These are phyloP conservation scores for Malacoctenus gilli DNA, from an alignment of 2,797 vertebrate species.

Conservation along the genomic window DNA sequence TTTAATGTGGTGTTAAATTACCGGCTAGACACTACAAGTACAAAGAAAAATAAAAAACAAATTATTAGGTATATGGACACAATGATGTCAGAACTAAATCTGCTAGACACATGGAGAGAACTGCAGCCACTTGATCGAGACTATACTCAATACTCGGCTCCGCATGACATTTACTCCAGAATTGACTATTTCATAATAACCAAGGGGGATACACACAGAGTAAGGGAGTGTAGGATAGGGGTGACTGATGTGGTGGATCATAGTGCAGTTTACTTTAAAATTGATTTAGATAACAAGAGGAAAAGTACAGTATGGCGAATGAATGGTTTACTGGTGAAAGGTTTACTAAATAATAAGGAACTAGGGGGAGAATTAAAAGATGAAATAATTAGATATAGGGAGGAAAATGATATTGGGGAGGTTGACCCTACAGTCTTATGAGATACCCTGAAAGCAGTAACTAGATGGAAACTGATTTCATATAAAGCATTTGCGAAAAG, in stretches of 20 bases:
- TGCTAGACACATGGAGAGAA: conserved; percentile 1
- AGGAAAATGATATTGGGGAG: conserved; percentile 1
- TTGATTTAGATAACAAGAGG: neutral
- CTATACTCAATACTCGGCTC: neutral
- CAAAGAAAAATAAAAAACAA: neutral
- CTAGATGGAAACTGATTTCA: neutral
- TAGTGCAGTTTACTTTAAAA: neutral
- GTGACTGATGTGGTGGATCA: conserved; percentile 1
- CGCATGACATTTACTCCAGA: conserved; percentile 1
- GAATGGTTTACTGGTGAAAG: too few species aligned
- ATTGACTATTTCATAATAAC: conserved; percentile 1
- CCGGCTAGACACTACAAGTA: neutral
- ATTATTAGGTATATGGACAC: neutral
- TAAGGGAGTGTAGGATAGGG: neutral
- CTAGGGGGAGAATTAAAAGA: neutral
- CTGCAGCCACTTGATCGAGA: neutral
- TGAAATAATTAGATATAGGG: neutral
- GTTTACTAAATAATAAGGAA: neutral
- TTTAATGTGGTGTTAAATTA: conserved; percentile 6
- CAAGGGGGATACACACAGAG: neutral
- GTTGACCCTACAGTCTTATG: neutral
- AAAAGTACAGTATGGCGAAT: conserved; percentile 3
- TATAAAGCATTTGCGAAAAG: neutral
- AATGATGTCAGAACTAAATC: neutral
- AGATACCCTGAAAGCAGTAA: neutral